Conservation (phyloP, 2,113 vertebrate genomes). For the Capricornis sumatraensis region DNA sequence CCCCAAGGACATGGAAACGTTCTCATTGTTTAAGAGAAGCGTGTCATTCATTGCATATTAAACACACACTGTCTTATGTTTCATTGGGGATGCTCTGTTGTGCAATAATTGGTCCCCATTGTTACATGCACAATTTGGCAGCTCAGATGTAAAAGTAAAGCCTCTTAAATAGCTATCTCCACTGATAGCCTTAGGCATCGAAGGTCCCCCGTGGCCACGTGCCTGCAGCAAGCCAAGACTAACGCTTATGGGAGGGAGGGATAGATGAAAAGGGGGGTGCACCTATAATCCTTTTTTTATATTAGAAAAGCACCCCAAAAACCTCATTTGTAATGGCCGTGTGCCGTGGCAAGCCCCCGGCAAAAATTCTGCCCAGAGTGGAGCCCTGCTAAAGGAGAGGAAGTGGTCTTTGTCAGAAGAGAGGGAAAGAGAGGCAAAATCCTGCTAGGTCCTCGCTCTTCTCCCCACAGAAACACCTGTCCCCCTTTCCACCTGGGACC, state of each 20-base stretch:
- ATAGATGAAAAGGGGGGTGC: background rate
- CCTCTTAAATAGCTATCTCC: conserved; percentile 60
- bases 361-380: background rate
- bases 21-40: conserved; percentile 12
- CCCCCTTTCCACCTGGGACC: background rate
- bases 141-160: conserved; percentile 57
- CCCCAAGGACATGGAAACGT: background rate
- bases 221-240: conserved; percentile 53
- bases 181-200: conserved; percentile 24
- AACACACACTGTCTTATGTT: background rate
- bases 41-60: conserved; percentile 5
- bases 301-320: background rate
- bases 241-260: background rate
- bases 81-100: conserved; percentile 30
- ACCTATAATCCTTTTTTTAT: background rate
- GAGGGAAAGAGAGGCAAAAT: too few relatives aligned
- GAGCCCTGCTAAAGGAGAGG: background rate
- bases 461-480: background rate
- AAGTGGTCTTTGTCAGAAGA: background rate
- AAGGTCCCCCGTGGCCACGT: background rate
- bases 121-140: conserved; percentile 62
- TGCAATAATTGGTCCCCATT: conserved; percentile 59
- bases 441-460: background rate
- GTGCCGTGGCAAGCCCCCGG: background rate
- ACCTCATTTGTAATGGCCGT: background rate